Evolutionary conservation across 2,113 vertebrate genomes (phyloP), one percentile per base, ranked within the genome.

Genomic region (Seriola aureovittata): DNA sequence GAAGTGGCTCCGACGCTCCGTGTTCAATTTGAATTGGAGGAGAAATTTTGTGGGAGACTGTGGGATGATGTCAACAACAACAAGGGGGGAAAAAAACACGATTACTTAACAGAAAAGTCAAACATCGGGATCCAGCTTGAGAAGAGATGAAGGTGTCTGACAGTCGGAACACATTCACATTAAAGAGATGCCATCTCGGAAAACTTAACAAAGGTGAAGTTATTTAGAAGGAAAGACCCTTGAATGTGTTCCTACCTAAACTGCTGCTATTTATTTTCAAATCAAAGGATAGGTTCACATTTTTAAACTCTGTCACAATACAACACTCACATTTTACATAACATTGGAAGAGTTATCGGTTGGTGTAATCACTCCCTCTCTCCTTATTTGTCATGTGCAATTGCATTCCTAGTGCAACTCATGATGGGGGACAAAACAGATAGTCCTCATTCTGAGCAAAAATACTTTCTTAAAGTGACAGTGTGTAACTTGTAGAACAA

Each of bases 1-100:
- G 40, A 42, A 82, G 70, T 66, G 32, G 8, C 54, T 68, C 64
- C 55, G 25, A 52, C 48, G 23, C 52, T 52, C 75, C 80, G 69
- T 4, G 36, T 55, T 81, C 38, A 29, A 14, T 69, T 50, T 63
- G 32, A 72, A 58, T 57, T 11, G 59, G 23, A n/a, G 40, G 65
- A n/a, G 13, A 60, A 55, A 21, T 75, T 70, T 4, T 60, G 25
- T 23, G 71, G 12, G 54, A 40, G 44, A 57, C n/a, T 40, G 62
- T 32, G 23, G 54, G 40, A 70, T 48, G 16, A 38, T 60, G 55
- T 44, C 6, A 19, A 46, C 13, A 8, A 52, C 40, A 42, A 42
- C 8, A 8, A 38, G 6, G 8, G 38, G 38, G 16, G 4, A 57
- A 58, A 13, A 12, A 50, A 1, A 40, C 10, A 8, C 23, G 32